Percentiles rank a stretch among this genome's conserved stretches.
Conservation (phyloP, 2,797 vertebrate genomes). For the Sandelia bainsii region DNA sequence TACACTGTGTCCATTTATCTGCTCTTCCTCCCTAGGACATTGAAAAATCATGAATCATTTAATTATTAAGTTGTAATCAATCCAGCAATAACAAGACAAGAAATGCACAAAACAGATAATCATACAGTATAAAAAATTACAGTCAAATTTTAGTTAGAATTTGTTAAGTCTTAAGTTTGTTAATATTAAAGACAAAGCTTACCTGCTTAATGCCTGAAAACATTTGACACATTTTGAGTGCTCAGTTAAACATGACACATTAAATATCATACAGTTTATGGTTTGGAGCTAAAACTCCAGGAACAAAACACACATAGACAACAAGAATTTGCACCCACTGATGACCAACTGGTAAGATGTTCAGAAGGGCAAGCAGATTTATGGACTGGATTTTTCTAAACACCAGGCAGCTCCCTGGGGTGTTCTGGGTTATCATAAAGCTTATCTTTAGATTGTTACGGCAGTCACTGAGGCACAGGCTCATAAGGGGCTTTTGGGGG, state of each 20-base stretch:
- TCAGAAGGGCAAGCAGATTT: conserved; percentile 27
- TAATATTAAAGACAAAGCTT: conserved; percentile 18
- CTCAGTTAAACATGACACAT: neutral
- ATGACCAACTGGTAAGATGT: conserved; percentile 1
- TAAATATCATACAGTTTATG: neutral
- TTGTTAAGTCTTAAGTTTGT: conserved; percentile 1
- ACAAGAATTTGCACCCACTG: neutral
- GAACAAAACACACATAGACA: neutral
- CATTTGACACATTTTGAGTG: neutral
- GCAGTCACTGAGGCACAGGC: neutral
- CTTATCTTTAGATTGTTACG: conserved; percentile 25
- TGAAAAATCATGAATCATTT: neutral
- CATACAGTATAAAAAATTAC: neutral
- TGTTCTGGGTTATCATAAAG: conserved; percentile 4
- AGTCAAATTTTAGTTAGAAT: neutral
- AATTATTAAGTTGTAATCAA: neutral
- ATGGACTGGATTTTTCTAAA: conserved; percentile 22
- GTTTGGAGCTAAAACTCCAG: neutral
- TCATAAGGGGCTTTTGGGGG: conserved; percentile 5
- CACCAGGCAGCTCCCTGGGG: conserved; percentile 29
- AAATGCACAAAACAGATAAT: neutral
- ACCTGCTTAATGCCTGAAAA: conserved; percentile 15
- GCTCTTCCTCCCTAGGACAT: neutral
- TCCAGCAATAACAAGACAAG: neutral
- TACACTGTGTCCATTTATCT: conserved; percentile 49